Conservation (phyloP, 2,113 vertebrate species). For the Phalacrocorax brasilianus region DNA sequence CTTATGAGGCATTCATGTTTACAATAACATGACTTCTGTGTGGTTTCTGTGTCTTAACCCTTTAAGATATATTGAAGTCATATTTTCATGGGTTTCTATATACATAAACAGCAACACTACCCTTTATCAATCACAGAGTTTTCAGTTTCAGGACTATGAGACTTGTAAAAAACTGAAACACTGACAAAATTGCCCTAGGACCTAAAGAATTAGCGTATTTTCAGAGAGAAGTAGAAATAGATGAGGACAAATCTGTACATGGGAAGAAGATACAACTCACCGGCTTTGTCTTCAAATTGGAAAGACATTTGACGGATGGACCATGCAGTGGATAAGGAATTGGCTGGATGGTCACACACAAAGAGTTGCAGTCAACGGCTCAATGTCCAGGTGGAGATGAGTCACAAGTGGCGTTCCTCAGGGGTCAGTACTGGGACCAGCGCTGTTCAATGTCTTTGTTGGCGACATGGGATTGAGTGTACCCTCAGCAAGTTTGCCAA, state of each 20-base stretch:
- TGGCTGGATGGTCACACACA: not conserved
- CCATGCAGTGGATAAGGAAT: not conserved
- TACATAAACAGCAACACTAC: not conserved
- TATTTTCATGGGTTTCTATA: not conserved
- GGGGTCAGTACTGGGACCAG: not conserved
- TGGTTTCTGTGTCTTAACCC: not conserved
- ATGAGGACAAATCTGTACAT: not conserved
- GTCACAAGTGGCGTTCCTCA: not conserved
- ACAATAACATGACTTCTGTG: not conserved
- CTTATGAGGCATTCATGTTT: not conserved
- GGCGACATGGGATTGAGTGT: not conserved
- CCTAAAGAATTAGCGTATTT: not conserved
- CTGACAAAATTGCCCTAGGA: not conserved
- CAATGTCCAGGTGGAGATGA: not conserved
- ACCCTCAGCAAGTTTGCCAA: not conserved
- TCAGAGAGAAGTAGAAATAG: not conserved
- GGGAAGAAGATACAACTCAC: not conserved
- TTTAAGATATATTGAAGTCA: not conserved
- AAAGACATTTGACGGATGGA: not conserved
- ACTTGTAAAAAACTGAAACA: not conserved
- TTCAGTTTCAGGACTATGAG: not conserved
- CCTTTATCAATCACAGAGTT: not conserved
- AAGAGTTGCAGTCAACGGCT: not conserved
- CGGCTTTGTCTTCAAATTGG: not conserved
- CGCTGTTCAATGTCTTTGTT: not conserved